Evolutionary conservation across 2,113 vertebrate species (phyloP).

Genomic region (Eolophus roseicapilla): DNA sequence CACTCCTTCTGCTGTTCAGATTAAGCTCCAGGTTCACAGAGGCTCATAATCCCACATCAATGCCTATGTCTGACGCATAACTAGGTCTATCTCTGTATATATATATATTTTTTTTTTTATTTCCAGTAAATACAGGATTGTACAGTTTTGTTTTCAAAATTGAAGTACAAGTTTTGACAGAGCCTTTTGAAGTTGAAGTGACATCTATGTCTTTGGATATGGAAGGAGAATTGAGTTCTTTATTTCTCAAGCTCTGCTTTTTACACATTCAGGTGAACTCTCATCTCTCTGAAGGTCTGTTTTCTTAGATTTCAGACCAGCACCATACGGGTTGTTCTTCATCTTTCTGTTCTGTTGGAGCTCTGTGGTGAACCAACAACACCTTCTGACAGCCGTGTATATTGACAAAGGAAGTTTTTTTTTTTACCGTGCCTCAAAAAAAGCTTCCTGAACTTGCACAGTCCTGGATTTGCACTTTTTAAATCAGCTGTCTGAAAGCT

Average conservation of each 20-base stretch:
- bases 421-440: not conserved
- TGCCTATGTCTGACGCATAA: not conserved
- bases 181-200: not conserved
- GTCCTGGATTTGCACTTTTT: not conserved
- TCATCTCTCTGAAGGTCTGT: accelerated
- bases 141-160: not conserved
- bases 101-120: not conserved
- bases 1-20: not conserved
- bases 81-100: not conserved
- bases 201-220: not conserved
- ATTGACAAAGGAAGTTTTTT: not conserved
- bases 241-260: not conserved
- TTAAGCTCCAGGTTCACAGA: not conserved
- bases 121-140: not conserved
- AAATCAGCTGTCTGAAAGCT: not conserved
- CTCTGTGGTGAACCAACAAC: not conserved
- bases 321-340: not conserved
- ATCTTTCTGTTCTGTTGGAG: not conserved
- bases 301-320: not conserved
- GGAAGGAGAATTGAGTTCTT: not conserved
- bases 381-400: not conserved
- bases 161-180: not conserved
- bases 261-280: not conserved
- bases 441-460: not conserved
- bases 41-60: not conserved